Evolutionary conservation across 1,140 invertebrate species (phyloP), one percentile per base, ranked within the genome.

Genomic region (Habropoda laboriosa): DNA sequence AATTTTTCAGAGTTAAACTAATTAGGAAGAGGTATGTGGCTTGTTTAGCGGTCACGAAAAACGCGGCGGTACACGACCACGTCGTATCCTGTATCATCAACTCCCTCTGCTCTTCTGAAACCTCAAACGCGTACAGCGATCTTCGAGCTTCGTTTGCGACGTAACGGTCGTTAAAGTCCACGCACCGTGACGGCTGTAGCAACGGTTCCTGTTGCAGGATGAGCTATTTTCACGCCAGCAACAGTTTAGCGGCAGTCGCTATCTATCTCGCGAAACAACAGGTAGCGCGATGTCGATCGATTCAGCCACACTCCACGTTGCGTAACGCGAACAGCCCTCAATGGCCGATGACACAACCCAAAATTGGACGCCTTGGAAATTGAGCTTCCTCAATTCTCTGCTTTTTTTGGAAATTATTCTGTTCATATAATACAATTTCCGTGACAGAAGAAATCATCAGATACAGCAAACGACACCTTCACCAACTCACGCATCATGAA

Each of bases 131-230:
- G 30, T 72, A 30, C n/a, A 40, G 35, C 16, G 30, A 51, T 38
- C 66, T 32, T 38, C 32, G 18, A 70, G 77, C 18, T 60, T 73
- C 77, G 70, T 79, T 70, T 63, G 40, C 77, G 3, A 64, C n/a
- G 47, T 79, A 79, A 79, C 77, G 77, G 70, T 79, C 70, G 49
- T 79, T 73, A 73, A 79, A 16, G 3, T 79, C 40, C 32, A 24
- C 49, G 58, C 38, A 16, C 18, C 77, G 58, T 79, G 58, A 57
- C 68, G 68, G 40, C 45, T 72, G 32, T 27, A 51, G 40, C 70
- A 79, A 79, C 77, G 77, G 77, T 79, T 73, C 38, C 70, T 63
- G 45, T 47, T 79, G 68, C 57, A 42, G 68, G 30, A 79, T 60
- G 45, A 78, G 45, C 55, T 38, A 51, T 60, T 71, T n/a, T 7